These are phyloP conservation scores for Thomomys bottae DNA, from an alignment of 2,113 vertebrate genomes.

Conservation along the genomic window DNA sequence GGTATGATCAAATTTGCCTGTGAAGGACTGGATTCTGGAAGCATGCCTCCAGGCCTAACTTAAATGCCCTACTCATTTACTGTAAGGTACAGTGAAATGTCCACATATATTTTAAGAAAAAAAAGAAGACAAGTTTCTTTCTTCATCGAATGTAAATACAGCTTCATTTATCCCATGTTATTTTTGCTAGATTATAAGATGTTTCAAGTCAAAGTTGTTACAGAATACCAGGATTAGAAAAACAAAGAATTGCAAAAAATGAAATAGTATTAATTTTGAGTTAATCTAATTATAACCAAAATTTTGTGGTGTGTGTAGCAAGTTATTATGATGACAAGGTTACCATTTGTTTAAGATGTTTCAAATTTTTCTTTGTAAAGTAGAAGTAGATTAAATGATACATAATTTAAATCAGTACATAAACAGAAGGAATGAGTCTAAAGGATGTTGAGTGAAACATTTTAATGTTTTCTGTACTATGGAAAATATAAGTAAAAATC, in stretches of 20 bases:
- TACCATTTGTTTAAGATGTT: not conserved
- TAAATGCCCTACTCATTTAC: not conserved
- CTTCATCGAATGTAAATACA: too few relatives aligned
- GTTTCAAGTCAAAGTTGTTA: not conserved
- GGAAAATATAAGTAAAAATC: not conserved
- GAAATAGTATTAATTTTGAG: not conserved
- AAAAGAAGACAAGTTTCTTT: too few relatives aligned
- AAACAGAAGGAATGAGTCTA: not conserved
- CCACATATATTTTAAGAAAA: not conserved
- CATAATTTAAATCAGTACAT: not conserved
- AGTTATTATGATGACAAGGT: not conserved
- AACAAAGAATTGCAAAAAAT: not conserved
- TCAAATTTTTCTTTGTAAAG: not conserved
- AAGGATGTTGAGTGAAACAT: not conserved
- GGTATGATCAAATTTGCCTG: constrained; percentile 43
- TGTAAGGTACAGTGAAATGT: not conserved
- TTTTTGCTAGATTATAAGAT: not conserved
- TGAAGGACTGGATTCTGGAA: constrained; percentile 21
- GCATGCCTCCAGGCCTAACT: not conserved
- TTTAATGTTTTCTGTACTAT: not conserved
- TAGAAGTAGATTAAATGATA: constrained; percentile 14
- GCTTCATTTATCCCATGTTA: not conserved
- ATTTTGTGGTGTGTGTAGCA: not conserved
- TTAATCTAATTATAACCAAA: not conserved
- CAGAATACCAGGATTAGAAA: not conserved